These are phyloP conservation scores for Plusia festucae DNA, from an alignment of 2,888 invertebrate genomes.

Conservation along the genomic window DNA sequence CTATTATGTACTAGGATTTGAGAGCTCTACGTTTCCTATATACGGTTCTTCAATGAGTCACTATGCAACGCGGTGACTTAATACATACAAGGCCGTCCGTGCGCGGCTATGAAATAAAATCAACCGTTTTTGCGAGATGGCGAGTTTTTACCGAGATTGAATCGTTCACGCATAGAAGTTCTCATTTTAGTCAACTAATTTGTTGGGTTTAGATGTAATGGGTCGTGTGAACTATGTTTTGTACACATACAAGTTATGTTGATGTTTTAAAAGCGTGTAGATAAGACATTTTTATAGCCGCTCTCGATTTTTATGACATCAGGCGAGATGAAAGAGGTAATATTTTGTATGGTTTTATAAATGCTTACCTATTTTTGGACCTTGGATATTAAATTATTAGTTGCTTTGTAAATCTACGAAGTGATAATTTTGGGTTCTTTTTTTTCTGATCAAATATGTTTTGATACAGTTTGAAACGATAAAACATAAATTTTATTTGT, in stretches of 20 bases:
- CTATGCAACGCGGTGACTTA: conserved; percentile 68
- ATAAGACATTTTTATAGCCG: conserved; percentile 58
- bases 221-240: conserved; percentile 17
- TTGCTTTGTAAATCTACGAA: conserved; percentile 8
- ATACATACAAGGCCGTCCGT: conserved; percentile 59
- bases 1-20: conserved; percentile 22
- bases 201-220: conserved; percentile 19
- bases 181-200: conserved; percentile 21
- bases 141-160: conserved; percentile 46
- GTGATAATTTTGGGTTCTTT: not conserved
- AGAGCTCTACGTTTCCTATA: conserved; percentile 57
- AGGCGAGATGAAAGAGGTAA: conserved; percentile 60
- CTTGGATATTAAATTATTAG: conserved; percentile 13
- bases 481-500: not conserved
- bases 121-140: conserved; percentile 56
- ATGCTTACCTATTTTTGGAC: conserved; percentile 34
- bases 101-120: conserved; percentile 50
- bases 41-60: conserved; percentile 67
- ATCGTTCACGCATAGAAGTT: conserved; percentile 32
- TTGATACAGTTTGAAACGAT: not conserved
- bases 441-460: not conserved
- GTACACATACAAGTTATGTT: conserved; percentile 19
- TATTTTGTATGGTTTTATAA: conserved; percentile 55
- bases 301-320: conserved; percentile 60
- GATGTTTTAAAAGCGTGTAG: conserved; percentile 49